Conservation (phyloP, 2,797 vertebrate species). For the Setipinna tenuifilis region DNA sequence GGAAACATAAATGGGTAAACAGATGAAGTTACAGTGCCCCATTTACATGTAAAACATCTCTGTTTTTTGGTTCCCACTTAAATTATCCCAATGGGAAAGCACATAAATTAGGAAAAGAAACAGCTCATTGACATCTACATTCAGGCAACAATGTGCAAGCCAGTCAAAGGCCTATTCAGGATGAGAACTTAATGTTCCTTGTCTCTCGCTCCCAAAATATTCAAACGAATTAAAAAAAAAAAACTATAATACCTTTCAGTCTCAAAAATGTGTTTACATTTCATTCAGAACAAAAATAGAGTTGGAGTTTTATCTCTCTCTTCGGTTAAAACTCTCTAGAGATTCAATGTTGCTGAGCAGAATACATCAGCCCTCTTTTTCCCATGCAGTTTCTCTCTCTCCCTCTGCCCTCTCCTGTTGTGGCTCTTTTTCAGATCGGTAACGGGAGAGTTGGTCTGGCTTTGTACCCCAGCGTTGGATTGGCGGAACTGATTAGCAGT, state of each 20-base stretch:
- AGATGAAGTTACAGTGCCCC: constrained; percentile 23
- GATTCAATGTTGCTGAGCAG: not conserved
- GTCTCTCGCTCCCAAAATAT: not conserved
- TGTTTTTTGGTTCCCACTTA: constrained; percentile 24
- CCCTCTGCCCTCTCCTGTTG: constrained; percentile 19
- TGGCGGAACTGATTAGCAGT: constrained; percentile 60
- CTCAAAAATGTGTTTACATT: constrained; percentile 2
- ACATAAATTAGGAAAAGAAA: not conserved
- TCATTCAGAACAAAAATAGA: not conserved
- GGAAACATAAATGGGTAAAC: constrained; percentile 20
- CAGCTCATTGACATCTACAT: constrained; percentile 20
- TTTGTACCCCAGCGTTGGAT: constrained; percentile 54
- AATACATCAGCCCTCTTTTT: not conserved
- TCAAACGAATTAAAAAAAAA: not conserved
- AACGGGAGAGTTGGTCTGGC: constrained; percentile 47
- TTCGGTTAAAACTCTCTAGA: not conserved
- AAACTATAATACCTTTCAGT: not conserved
- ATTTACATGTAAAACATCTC: constrained; percentile 26
- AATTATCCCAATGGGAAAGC: constrained; percentile 20
- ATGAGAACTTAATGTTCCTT: constrained; percentile 5
- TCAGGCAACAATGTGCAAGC: not conserved
- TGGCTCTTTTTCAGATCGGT: constrained; percentile 41
- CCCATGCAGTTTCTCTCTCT: constrained; percentile 19
- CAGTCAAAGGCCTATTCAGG: not conserved
- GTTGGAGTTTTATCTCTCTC: not conserved